Evolutionary conservation across 2,888 invertebrate species (phyloP).

Genomic region (Thumatha senex): DNA sequence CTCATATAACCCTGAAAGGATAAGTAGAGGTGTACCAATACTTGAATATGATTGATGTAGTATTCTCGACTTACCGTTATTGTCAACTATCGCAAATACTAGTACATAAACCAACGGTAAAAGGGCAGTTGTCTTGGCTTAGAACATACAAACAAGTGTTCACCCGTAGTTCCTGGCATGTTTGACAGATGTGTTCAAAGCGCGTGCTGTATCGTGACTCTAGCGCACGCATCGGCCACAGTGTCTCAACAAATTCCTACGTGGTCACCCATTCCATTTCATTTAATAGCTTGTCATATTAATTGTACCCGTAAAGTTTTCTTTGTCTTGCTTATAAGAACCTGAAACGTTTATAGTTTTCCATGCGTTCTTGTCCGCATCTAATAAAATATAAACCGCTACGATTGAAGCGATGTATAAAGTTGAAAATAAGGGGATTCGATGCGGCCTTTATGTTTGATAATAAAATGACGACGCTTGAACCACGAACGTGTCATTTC

Average conservation of each 20-base stretch:
- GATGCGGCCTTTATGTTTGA: conserved; percentile 32
- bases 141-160: background rate
- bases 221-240: conserved; percentile 30
- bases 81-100: too few relatives aligned
- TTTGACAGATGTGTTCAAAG: background rate
- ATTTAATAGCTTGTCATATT: conserved; percentile 67
- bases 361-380: conserved; percentile 43
- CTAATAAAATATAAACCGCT: conserved; percentile 53
- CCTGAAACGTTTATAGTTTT: conserved; percentile 57
- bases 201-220: conserved; percentile 38
- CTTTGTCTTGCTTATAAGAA: conserved; percentile 55
- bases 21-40: too few relatives aligned
- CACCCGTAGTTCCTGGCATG: background rate
- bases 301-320: conserved; percentile 40
- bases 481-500: conserved; percentile 49
- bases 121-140: background rate
- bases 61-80: too few relatives aligned
- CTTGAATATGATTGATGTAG: too few relatives aligned
- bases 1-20: too few relatives aligned
- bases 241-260: conserved; percentile 51
- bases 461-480: conserved; percentile 43
- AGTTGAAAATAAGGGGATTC: conserved; percentile 51
- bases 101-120: background rate
- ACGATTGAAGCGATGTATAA: conserved; percentile 42
- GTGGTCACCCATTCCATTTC: conserved; percentile 63